Percentiles rank a stretch among this genome's conserved stretches.
These are phyloP conservation scores for Cryptoprocta ferox DNA, from an alignment of 2,797 vertebrate genomes.

Conservation along the genomic window DNA sequence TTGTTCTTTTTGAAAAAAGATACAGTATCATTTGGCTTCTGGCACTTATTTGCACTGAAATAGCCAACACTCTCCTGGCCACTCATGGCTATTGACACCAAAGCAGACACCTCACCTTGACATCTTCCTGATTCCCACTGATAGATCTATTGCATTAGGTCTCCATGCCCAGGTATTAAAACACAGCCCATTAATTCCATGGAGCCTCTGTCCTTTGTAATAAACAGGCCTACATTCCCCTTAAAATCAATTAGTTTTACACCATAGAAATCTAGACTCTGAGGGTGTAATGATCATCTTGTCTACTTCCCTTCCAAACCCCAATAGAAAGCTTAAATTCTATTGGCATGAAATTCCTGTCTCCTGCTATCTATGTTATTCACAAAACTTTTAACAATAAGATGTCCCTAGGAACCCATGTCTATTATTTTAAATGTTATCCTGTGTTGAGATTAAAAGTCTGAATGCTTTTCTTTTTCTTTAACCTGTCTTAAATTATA, in stretches of 20 bases:
- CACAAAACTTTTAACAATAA: not conserved
- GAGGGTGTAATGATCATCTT: not conserved
- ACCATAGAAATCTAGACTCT: slow-evolving; percentile 2
- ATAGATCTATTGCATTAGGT: not conserved
- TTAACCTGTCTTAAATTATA: not conserved
- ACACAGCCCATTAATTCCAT: not conserved
- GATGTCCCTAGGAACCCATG: not conserved
- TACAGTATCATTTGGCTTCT: not conserved
- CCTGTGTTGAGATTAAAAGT: not conserved
- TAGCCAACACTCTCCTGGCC: not conserved
- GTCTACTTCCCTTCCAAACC: not conserved
- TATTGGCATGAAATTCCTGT: not conserved
- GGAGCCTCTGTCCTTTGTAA: not conserved
- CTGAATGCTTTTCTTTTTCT: not conserved
- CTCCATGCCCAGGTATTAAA: not conserved
- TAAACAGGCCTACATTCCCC: not conserved
- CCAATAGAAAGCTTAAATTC: not conserved
- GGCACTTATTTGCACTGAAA: not conserved
- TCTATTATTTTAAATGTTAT: slow-evolving; percentile 18
- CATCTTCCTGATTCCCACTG: slow-evolving; percentile 8
- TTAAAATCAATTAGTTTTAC: slow-evolving; percentile 43
- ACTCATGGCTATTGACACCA: not conserved
- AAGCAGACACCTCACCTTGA: not conserved
- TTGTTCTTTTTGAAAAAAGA: not conserved
- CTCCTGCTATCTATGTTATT: not conserved